A percentile compares a stretch with the other conserved stretches of the same genome.
Conservation (phyloP, 2,113 vertebrate genomes). For the Ranitomeya variabilis region DNA sequence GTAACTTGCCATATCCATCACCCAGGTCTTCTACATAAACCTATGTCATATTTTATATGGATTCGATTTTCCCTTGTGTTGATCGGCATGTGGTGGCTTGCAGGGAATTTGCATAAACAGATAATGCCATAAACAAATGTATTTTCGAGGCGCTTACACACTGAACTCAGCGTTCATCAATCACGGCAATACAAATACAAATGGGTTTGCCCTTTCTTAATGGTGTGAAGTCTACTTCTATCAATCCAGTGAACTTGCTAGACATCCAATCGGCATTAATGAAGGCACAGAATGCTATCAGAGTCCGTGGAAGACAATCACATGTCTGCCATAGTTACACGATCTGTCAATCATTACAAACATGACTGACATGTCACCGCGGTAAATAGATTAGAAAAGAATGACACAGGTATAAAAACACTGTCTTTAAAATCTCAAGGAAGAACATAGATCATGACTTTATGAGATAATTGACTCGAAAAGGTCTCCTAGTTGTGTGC, state of each 20-base stretch:
- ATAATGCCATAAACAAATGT: slow-evolving; percentile 44
- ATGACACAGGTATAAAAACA: neutral
- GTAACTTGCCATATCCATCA: slow-evolving; percentile 30
- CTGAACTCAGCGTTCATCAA: slow-evolving; percentile 41
- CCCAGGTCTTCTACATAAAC: slow-evolving; percentile 6
- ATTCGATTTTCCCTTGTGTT: slow-evolving; percentile 50
- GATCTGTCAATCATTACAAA: slow-evolving; percentile 49
- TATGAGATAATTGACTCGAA: slow-evolving; percentile 9
- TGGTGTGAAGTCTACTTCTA: slow-evolving; percentile 54
- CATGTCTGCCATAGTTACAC: slow-evolving; percentile 20
- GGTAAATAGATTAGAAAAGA: slow-evolving; percentile 15
- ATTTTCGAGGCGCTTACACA: slow-evolving; percentile 29
- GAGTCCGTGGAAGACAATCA: slow-evolving; percentile 32
- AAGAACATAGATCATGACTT: slow-evolving; percentile 17
- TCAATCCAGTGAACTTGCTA: slow-evolving; percentile 38
- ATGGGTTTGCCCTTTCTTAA: slow-evolving; percentile 57
- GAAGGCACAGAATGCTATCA: slow-evolving; percentile 23
- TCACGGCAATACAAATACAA: slow-evolving; percentile 49
- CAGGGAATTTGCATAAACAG: slow-evolving; percentile 51
- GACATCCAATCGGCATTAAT: slow-evolving; percentile 52
- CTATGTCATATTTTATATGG: neutral
- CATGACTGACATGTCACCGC: slow-evolving; percentile 35
- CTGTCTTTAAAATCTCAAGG: neutral
- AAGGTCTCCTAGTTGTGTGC: neutral
- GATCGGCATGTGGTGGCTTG: slow-evolving; percentile 72